A percentile compares a stretch with the other conserved stretches of the same genome.
Evolutionary conservation across 1,140 invertebrate species (phyloP).

Genomic region (Drosophila gunungcola): DNA sequence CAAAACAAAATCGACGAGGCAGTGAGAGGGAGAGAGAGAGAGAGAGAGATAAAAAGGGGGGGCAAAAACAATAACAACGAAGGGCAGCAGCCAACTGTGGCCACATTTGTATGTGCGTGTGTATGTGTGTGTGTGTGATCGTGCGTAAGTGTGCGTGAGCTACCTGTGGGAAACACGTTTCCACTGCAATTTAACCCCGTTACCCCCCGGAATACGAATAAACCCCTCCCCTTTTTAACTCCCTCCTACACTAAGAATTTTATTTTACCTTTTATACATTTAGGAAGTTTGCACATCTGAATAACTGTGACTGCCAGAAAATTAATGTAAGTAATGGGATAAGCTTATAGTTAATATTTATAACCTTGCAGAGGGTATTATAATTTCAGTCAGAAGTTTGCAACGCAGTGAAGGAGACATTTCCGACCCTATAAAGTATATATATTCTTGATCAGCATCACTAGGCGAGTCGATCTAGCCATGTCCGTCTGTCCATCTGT

Average conservation of each 20-base stretch:
- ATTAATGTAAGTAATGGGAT: too few relatives aligned
- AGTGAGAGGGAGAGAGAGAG: not conserved
- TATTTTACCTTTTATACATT: not conserved
- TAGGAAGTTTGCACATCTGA: too few relatives aligned
- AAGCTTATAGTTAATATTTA: not conserved
- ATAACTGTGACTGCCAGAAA: too few relatives aligned
- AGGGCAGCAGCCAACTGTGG: conserved; percentile 46
- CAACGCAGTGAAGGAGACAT: too few relatives aligned
- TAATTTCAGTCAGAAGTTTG: too few relatives aligned
- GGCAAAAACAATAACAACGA: conserved; percentile 32
- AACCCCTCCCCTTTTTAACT: not conserved
- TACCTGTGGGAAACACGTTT: conserved; percentile 81
- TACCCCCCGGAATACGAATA: conserved; percentile 6
- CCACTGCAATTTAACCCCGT: conserved; percentile 22
- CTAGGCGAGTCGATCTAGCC: too few relatives aligned
- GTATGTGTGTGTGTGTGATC: conserved; percentile 4
- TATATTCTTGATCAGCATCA: too few relatives aligned
- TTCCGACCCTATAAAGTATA: too few relatives aligned
- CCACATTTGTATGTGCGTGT: not conserved
- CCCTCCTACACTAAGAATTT: conserved; percentile 1
- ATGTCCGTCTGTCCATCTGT: too few relatives aligned
- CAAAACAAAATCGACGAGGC: conserved; percentile 30
- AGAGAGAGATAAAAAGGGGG: conserved; percentile 1
- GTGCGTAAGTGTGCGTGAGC: conserved; percentile 28
- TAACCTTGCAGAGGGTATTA: too few relatives aligned